Percentiles rank a stretch among this genome's conserved stretches.
These are phyloP conservation scores for Neostethus bicornis DNA, from an alignment of 2,797 vertebrate species.

Conservation along the genomic window DNA sequence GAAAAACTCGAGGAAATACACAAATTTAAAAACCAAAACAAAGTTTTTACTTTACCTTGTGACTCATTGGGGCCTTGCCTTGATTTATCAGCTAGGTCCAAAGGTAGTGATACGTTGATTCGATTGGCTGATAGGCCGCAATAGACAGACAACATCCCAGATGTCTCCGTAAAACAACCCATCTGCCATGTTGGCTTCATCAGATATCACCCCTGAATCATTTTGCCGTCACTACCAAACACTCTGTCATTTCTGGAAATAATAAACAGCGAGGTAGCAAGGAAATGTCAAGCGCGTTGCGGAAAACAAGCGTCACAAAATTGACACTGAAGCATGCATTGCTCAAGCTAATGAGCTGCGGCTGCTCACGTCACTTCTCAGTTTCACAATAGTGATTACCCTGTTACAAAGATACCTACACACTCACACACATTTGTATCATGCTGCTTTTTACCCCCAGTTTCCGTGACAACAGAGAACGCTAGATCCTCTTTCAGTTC, in stretches of 20 bases:
- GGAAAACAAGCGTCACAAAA: slow-evolving; percentile 41
- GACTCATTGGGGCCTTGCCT: not conserved
- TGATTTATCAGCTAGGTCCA: not conserved
- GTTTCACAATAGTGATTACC: slow-evolving; percentile 43
- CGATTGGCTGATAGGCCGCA: not conserved
- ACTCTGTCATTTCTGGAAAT: slow-evolving; percentile 37
- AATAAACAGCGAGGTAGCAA: slow-evolving; percentile 42
- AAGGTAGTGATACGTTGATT: not conserved
- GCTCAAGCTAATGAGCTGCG: slow-evolving; percentile 58
- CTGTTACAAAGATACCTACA: slow-evolving; percentile 35
- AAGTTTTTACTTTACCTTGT: not conserved
- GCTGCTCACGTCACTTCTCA: slow-evolving; percentile 37
- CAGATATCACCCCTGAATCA: slow-evolving; percentile 20
- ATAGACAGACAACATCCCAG: slow-evolving; percentile 1
- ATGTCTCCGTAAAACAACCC: not conserved
- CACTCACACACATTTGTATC: not conserved
- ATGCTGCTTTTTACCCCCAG: slow-evolving; percentile 22
- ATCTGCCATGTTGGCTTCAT: slow-evolving; percentile 8
- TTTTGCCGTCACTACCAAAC: slow-evolving; percentile 23
- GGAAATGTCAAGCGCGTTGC: slow-evolving; percentile 20
- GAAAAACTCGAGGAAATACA: too few relatives aligned
- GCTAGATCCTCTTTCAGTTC: slow-evolving; percentile 21
- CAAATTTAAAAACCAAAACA: too few relatives aligned
- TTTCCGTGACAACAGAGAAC: slow-evolving; percentile 75
- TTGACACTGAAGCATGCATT: slow-evolving; percentile 38